Conservation (phyloP, 2,797 vertebrate species). For the Falco berigora region DNA sequence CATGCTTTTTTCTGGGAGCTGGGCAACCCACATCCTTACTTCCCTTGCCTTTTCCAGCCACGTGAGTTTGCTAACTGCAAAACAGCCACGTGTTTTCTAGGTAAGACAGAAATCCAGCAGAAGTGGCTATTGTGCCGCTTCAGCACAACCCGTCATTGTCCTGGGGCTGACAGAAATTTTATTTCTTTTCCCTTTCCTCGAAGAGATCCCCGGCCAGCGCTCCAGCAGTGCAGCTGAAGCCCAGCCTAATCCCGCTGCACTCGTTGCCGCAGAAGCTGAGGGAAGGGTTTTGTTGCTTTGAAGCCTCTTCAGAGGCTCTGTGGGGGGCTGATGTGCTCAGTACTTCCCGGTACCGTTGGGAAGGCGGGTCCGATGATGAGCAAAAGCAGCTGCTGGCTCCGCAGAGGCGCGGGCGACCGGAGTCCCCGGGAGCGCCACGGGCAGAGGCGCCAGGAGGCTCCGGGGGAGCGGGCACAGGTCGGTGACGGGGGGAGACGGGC, state of each 20-base stretch:
- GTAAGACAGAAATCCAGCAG: background rate
- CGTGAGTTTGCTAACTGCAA: too few relatives aligned
- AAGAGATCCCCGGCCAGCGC: background rate
- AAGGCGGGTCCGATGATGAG: background rate
- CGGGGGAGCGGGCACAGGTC: too few relatives aligned
- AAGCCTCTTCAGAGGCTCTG: background rate
- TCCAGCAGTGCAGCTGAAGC: background rate
- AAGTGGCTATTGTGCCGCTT: background rate
- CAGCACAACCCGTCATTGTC: background rate
- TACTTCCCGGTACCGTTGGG: background rate
- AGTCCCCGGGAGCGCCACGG: rapidly evolving
- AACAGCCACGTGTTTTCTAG: rapidly evolving
- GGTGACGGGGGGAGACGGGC: too few relatives aligned
- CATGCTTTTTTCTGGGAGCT: rapidly evolving
- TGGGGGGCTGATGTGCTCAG: background rate
- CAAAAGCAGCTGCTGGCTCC: too few relatives aligned
- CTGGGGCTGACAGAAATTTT: background rate
- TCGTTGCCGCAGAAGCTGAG: background rate
- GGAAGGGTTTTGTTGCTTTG: background rate
- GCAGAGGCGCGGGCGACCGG: rapidly evolving
- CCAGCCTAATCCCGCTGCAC: background rate
- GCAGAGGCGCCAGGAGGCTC: background rate
- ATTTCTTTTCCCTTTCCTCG: background rate
- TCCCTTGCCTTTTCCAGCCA: background rate
- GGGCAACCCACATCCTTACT: rapidly evolving